Evolutionary conservation across 2,113 vertebrate genomes (phyloP), one percentile per base, ranked within the genome.

Genomic region (Paradoxurus hermaphroditus): DNA sequence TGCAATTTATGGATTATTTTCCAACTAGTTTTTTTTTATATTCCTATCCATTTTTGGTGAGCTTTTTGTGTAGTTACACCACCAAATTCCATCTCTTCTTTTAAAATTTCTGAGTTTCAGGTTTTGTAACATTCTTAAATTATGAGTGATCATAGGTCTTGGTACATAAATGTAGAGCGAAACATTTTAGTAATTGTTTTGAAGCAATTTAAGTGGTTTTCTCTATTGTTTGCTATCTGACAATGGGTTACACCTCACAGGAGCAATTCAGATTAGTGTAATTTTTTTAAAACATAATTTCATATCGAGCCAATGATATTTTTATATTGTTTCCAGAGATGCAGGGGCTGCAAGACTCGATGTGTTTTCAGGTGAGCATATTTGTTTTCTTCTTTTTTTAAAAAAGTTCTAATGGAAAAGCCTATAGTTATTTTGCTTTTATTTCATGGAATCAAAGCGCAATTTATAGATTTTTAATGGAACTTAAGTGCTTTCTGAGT

Each of bases 291-390:
- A 90, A 15, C 3, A 53, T 49, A 92, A 41, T 95, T 97, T 90
- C 25, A 23, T 27, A 62, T 31, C 86, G 62, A 95, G 95, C 31
- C 62, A 90, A 18, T 95, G 59, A 91, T 96, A 51, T 96, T 95
- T 97, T 95, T 94, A 2, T 95, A 90, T 98, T 98, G 46, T 98
- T 98, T 98, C 97, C 98, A 99, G 99, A 98, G 99, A 99, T 97
- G 99, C 99, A 16, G 99, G 99, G 97, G 99, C 99, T 96, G 99
- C 99, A 79, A 98, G 99, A 97, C 99, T 99, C 98, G 99, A 99
- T 97, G 99, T 99, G 97, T 99, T 99, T 98, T 99, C 99, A 99
- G 99, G 99, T 99, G 98, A 99, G 98, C 81, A 88, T 59, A 92
- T 95, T 97, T 97, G 14, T 67, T 86, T 95, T 96, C n/a, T 78